phyloP scores from a whole-genome alignment of 2,113 vertebrate genomes.

The Deroptyus accipitrinus region DNA sequence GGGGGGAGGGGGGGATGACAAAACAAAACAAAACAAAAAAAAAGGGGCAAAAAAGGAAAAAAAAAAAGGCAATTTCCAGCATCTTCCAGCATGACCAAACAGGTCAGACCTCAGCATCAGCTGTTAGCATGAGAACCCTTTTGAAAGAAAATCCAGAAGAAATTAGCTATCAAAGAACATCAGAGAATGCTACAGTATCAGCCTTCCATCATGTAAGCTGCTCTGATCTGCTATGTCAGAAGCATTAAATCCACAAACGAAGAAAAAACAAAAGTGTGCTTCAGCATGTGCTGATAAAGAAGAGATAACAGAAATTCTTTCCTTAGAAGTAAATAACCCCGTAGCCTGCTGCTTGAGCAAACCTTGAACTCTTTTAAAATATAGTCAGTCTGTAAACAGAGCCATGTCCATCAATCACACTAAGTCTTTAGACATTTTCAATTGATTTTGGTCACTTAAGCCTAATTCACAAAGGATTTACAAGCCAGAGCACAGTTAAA shows the following conservation, averaged over 20 bases:
- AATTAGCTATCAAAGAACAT: background rate
- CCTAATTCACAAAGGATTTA: background rate
- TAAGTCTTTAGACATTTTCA: slow-evolving; percentile 8
- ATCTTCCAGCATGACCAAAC: background rate
- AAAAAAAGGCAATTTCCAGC: background rate
- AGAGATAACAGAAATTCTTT: background rate
- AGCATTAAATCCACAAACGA: background rate
- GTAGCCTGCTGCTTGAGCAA: background rate
- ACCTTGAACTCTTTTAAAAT: slow-evolving; percentile 12
- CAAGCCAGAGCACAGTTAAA: background rate
- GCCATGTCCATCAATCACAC: background rate
- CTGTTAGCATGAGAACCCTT: background rate
- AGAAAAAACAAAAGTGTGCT: background rate
- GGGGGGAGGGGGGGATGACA: too few relatives aligned
- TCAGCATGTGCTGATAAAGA: background rate
- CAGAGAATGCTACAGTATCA: background rate
- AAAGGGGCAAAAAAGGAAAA: too few relatives aligned
- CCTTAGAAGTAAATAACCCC: background rate
- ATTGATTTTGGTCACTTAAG: slow-evolving; percentile 29
- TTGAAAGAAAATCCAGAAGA: background rate
- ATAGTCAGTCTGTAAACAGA: background rate
- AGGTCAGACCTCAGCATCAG: background rate
- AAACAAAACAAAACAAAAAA: too few relatives aligned
- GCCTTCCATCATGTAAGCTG: background rate
- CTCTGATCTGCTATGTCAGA: background rate